Conservation (phyloP, 2,888 invertebrate species). For the Meta bourneti region DNA sequence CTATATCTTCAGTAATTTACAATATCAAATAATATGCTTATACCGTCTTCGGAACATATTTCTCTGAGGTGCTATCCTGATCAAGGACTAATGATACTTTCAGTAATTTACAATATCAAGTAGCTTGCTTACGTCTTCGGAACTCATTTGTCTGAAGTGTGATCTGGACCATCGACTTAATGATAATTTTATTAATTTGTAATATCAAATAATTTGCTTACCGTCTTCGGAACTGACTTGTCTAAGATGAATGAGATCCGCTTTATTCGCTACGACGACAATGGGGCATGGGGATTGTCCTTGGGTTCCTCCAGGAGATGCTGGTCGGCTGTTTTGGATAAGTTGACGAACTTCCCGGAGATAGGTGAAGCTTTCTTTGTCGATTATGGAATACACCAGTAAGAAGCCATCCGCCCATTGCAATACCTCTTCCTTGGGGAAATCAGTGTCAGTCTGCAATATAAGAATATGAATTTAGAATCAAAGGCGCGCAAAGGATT, state of each 20-base stretch:
- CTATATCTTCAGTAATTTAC: too few species aligned
- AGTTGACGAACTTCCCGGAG: slow-evolving; percentile 87
- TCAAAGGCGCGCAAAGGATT: neutral
- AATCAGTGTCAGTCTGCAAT: slow-evolving; percentile 86
- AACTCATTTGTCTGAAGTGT: too few species aligned
- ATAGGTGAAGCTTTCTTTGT: slow-evolving; percentile 91
- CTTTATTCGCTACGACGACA: slow-evolving; percentile 93
- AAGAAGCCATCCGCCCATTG: slow-evolving; percentile 95
- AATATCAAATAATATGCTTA: too few species aligned
- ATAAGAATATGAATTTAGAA: neutral
- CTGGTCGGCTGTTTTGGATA: slow-evolving; percentile 49
- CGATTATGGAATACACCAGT: slow-evolving; percentile 94
- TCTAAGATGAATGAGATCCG: slow-evolving; percentile 93
- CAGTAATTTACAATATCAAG: too few species aligned
- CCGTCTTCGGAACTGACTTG: slow-evolving; percentile 94
- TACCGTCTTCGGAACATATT: too few species aligned
- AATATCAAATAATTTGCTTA: slow-evolving; percentile 69
- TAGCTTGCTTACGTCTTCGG: too few species aligned
- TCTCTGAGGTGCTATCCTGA: too few species aligned
- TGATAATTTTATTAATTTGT: too few species aligned
- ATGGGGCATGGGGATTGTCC: slow-evolving; percentile 83
- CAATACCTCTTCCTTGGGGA: slow-evolving; percentile 87
- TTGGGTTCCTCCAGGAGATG: slow-evolving; percentile 55
- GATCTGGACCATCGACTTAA: too few species aligned
- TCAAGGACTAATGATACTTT: too few species aligned